Conservation (phyloP, 2,113 vertebrate genomes). For the Alaudala cheleensis region DNA sequence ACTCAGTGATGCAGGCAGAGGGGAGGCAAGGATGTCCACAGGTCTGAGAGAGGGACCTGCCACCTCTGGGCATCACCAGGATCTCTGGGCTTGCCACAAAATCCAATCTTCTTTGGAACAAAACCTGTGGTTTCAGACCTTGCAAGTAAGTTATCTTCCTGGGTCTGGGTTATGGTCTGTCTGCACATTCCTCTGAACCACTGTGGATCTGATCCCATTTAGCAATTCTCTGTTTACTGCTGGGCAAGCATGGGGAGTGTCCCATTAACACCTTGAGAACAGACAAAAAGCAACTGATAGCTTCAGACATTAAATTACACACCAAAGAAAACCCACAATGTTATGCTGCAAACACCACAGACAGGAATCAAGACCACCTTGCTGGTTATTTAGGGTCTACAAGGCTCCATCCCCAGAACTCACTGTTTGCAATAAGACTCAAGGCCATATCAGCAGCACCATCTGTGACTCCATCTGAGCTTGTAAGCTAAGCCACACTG, state of each 20-base stretch:
- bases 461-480: constrained; percentile 7
- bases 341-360: background rate
- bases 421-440: background rate
- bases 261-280: background rate
- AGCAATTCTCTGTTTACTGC: background rate
- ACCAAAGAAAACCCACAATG: background rate
- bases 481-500: background rate
- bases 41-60: background rate
- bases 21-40: background rate
- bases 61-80: background rate
- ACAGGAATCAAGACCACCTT: background rate
- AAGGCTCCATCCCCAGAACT: background rate
- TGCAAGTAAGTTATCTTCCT: background rate
- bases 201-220: accelerated
- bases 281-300: background rate
- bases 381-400: background rate
- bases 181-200: background rate
- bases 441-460: background rate
- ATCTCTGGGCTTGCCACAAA: background rate
- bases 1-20: background rate
- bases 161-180: background rate
- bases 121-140: background rate
- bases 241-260: background rate
- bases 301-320: background rate
- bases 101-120: background rate